These are phyloP conservation scores for Pipistrellus pipistrellus DNA, from an alignment of 2,797 vertebrate species.

Conservation along the genomic window DNA sequence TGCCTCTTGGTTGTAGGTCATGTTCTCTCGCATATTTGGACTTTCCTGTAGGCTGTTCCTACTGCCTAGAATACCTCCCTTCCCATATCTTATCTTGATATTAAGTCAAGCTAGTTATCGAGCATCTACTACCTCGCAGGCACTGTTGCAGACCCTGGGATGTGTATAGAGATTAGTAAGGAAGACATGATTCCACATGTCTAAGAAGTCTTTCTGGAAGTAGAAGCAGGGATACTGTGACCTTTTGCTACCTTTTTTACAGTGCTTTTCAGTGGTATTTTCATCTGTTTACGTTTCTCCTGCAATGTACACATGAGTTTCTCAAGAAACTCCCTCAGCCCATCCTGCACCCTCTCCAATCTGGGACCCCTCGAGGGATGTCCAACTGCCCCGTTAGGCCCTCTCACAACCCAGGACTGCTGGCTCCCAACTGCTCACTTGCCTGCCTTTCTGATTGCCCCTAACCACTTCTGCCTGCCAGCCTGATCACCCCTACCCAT, in stretches of 20 bases:
- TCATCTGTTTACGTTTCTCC: neutral
- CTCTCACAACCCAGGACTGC: too few species aligned
- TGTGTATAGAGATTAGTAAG: neutral
- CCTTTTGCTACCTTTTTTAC: neutral
- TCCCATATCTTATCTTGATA: too few species aligned
- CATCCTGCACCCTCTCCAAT: too few species aligned
- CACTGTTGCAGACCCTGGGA: neutral
- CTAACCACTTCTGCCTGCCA: too few species aligned
- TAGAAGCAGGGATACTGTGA: neutral
- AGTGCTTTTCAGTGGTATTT: neutral
- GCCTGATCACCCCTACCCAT: too few species aligned
- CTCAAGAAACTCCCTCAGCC: neutral
- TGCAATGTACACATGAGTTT: neutral
- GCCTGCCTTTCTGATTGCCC: too few species aligned
- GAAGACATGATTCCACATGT: neutral
- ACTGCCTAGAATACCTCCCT: neutral
- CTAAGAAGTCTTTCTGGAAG: neutral
- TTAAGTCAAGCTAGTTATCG: too few species aligned
- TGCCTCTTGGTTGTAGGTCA: neutral
- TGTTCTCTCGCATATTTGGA: neutral
- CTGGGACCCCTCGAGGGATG: too few species aligned
- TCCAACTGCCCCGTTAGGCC: too few species aligned
- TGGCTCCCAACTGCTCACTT: too few species aligned
- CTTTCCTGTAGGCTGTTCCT: neutral
- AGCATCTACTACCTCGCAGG: neutral